These are phyloP conservation scores for Amblyopsis rosae DNA, from an alignment of 2,113 vertebrate genomes.

Conservation along the genomic window DNA sequence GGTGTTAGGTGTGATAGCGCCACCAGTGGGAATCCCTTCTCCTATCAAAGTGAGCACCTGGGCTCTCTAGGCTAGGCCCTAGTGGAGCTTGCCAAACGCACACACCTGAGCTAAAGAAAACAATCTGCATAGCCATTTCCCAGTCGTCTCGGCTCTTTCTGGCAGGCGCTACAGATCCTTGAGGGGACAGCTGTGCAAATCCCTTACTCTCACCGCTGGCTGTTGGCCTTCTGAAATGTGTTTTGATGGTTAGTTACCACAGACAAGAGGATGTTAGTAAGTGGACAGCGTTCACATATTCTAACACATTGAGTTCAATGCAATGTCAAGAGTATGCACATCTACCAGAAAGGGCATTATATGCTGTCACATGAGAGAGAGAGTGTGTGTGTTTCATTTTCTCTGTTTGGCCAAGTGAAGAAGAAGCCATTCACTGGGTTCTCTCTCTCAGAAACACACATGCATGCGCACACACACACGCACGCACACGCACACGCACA, in stretches of 20 bases:
- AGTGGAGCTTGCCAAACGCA: neutral
- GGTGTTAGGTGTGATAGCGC: neutral
- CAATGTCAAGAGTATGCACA: neutral
- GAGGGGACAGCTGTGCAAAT: neutral
- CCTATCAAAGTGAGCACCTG: conserved; percentile 4
- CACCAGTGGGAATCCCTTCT: neutral
- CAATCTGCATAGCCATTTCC: neutral
- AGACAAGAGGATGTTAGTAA: neutral
- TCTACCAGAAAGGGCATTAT: neutral
- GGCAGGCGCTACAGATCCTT: neutral
- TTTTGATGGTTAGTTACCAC: neutral
- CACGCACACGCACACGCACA: no score
- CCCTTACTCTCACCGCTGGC: neutral
- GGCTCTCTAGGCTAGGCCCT: neutral
- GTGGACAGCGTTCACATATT: neutral
- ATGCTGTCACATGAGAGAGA: no score
- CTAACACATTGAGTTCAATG: neutral
- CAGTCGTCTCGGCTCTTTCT: neutral
- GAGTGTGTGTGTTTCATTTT: neutral
- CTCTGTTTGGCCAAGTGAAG: neutral
- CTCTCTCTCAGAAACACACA: neutral
- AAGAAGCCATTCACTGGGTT: neutral
- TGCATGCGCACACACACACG: no score
- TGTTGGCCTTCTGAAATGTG: neutral
- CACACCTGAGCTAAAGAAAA: conserved; percentile 1